Evolutionary conservation across 2,113 vertebrate genomes (phyloP), one percentile per base, ranked within the genome.

Genomic region (Dicaeum eximium): DNA sequence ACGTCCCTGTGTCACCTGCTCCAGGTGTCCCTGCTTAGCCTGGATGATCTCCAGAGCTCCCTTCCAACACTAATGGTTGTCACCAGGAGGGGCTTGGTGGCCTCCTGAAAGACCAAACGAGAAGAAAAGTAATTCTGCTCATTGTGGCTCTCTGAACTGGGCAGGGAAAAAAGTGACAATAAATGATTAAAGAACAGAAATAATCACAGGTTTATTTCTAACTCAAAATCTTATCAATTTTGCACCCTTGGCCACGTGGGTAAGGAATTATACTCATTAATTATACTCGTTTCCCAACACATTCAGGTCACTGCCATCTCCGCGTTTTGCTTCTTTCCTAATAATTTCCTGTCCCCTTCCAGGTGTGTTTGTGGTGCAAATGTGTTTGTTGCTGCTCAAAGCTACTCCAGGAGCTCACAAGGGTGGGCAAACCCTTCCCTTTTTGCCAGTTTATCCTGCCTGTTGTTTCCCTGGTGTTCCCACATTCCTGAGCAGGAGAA

Each of bases 1-100:
- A 1, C 2, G 7, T 40, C 4, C 50, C 66, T 27, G 13, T 75
- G 72, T 1, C 72, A 31, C 17, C 66, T 31, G 61, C 71, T 42
- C 35, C 45, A 10, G 60, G 51, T 44, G 71, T 0, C 31, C 44
- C 31, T 57, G 53, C 27, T 10, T 5, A 56, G 23, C 5, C 54
- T 27, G 64, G 47, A 0, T 10, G 38, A 38, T 23, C 8, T 44
- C 48, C 65, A 57, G 50, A 50, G 66, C 9, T 50, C 50, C 66
- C 22, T 42, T 6, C 51, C 37, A 14, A 2, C 11, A 0, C 56
- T 4, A 0, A 1, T 4, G 31, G 0, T 37, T 16, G 25, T 37
- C 62, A 24, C 45, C 3, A 10, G 22, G 44, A 48, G 10, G 45
- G 48, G 27, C 6, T 40, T 51, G 33, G 38, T 1, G 1, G 10